Percentiles rank a stretch among this genome's conserved stretches.
Conservation (phyloP, 2,888 invertebrate species). For the Deilephila elpenor region DNA sequence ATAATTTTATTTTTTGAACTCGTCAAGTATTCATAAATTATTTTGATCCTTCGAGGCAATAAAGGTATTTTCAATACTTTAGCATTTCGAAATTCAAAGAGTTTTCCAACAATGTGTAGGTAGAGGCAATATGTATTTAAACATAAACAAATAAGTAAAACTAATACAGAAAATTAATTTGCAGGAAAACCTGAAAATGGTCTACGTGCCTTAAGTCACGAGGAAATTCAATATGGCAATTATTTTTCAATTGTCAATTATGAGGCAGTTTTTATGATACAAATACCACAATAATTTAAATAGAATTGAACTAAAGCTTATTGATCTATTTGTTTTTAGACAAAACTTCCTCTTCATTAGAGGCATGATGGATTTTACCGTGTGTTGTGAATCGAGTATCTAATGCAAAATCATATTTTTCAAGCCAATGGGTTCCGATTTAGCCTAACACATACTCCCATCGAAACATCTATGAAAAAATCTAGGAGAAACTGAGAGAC, state of each 20-base stretch:
- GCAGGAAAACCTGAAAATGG: constrained; percentile 9
- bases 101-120: background rate
- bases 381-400: too few species aligned
- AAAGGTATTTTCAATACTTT: background rate
- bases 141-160: background rate
- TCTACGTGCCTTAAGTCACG: constrained; percentile 9
- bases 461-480: background rate
- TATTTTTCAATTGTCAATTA: background rate
- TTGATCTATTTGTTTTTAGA: too few species aligned
- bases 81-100: background rate
- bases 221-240: background rate
- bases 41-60: background rate
- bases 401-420: too few species aligned
- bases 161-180: background rate
- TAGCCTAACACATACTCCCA: too few species aligned
- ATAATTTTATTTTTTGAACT: background rate
- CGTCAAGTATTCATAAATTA: background rate
- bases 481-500: background rate
- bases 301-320: too few species aligned
- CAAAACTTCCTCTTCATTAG: too few species aligned
- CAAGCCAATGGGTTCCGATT: too few species aligned
- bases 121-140: background rate
- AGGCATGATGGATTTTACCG: too few species aligned
- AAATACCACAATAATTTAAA: too few species aligned
- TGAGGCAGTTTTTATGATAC: background rate